Conservation (phyloP, 2,888 invertebrate species). For the Willowsia nigromaculata region DNA sequence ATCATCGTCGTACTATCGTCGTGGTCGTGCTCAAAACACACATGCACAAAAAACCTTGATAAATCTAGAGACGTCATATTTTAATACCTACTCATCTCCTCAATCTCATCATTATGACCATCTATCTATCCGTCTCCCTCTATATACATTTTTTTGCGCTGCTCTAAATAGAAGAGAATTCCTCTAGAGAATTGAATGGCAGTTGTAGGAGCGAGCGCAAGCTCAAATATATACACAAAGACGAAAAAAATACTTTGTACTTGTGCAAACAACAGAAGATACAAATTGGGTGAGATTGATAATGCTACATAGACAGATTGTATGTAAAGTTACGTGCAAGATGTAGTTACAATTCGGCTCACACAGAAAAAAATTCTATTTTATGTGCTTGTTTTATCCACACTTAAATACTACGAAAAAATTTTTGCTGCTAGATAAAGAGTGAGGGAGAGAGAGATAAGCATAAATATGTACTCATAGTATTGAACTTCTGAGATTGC, state of each 20-base stretch:
- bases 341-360: background rate
- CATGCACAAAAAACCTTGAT: conserved; percentile 46
- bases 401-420: background rate
- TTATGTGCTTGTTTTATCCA: background rate
- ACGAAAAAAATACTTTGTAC: background rate
- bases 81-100: conserved; percentile 64
- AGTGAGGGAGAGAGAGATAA: background rate
- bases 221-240: background rate
- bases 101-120: conserved; percentile 33
- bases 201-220: background rate
- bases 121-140: background rate
- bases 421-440: background rate
- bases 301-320: background rate
- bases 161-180: conserved; percentile 4
- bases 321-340: background rate
- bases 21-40: background rate
- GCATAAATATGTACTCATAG: background rate
- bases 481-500: background rate
- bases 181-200: background rate
- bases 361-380: background rate
- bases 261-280: background rate
- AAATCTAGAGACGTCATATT: conserved; percentile 63
- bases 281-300: conserved; percentile 13
- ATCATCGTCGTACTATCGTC: background rate
- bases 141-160: background rate